Evolutionary conservation across 1,140 invertebrate species (phyloP).

Genomic region (Leptestheria dahalacensis): DNA sequence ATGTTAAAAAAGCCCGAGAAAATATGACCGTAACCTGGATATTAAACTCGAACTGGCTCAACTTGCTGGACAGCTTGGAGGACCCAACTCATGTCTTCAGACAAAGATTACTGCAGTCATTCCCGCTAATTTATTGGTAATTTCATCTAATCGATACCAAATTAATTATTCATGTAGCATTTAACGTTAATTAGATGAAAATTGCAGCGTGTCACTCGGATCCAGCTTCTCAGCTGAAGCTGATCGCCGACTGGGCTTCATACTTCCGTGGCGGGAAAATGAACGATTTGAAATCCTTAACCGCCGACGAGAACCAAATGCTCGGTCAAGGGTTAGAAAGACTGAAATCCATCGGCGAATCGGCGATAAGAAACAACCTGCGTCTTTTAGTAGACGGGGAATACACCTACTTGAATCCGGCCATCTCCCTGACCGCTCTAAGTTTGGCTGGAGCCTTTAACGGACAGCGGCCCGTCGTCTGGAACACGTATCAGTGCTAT

Average conservation of each 20-base stretch:
- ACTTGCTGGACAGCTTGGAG: conserved; percentile 19
- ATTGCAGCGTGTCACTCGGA: conserved; percentile 2
- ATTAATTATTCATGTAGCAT: conserved; percentile 20
- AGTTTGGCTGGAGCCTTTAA: conserved; percentile 21
- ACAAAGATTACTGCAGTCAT: conserved; percentile 26
- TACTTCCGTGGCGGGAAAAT: conserved; percentile 1
- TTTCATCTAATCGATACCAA: conserved; percentile 21
- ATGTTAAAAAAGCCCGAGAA: conserved; percentile 9
- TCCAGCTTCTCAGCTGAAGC: neutral
- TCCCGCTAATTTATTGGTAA: conserved; percentile 25
- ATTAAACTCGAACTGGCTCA: conserved; percentile 21
- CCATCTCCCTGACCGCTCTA: conserved; percentile 19
- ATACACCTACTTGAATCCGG: conserved; percentile 22
- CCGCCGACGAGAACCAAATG: neutral
- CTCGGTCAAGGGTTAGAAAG: conserved; percentile 7
- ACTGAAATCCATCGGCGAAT: conserved; percentile 9
- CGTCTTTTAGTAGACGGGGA: conserved; percentile 21
- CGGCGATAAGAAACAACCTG: neutral
- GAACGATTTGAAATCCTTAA: neutral
- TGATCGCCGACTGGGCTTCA: neutral
- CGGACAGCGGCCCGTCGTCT: conserved; percentile 18
- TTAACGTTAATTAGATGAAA: neutral
- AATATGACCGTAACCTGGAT: conserved; percentile 24
- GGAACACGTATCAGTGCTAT: conserved; percentile 25
- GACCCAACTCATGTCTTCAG: conserved; percentile 22